Conservation (phyloP, 2,888 invertebrate genomes). For the Drosophila parthenogenetica region DNA sequence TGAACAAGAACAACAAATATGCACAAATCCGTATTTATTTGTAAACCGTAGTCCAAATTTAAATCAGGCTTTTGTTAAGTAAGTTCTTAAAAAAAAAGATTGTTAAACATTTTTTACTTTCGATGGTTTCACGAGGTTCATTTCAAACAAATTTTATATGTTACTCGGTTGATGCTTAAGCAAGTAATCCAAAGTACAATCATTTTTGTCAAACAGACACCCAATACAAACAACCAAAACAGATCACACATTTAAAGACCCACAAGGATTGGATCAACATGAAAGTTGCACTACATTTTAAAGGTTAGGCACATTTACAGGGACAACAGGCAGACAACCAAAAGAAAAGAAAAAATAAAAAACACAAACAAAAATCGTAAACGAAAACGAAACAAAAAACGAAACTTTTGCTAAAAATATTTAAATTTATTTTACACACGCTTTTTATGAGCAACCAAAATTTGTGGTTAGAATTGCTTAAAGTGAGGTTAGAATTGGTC, state of each 20-base stretch:
- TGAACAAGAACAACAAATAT: constrained; percentile 37
- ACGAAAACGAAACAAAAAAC: constrained; percentile 21
- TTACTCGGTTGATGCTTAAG: constrained; percentile 73
- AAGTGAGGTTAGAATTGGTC: background rate
- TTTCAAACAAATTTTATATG: constrained; percentile 54
- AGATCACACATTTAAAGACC: constrained; percentile 17
- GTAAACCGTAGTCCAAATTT: constrained; percentile 71
- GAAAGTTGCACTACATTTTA: constrained; percentile 22
- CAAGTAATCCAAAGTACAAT: constrained; percentile 76
- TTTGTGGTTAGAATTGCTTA: constrained; percentile 8
- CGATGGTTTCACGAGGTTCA: constrained; percentile 68
- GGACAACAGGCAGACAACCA: constrained; percentile 56
- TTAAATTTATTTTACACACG: constrained; percentile 69
- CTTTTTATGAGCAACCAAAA: constrained; percentile 43
- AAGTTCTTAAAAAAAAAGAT: constrained; percentile 19
- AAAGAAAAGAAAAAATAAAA: background rate
- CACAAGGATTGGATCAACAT: constrained; percentile 14
- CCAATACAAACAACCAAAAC: constrained; percentile 33
- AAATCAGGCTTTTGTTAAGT: constrained; percentile 29
- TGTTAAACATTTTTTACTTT: constrained; percentile 53
- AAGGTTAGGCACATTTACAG: constrained; percentile 60
- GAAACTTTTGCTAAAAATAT: constrained; percentile 72
- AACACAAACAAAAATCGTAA: too few species aligned
- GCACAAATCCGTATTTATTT: constrained; percentile 59
- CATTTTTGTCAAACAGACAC: constrained; percentile 80